Evolutionary conservation across 2,888 invertebrate species (phyloP).

Genomic region (Brachypalpus laphriformis): DNA sequence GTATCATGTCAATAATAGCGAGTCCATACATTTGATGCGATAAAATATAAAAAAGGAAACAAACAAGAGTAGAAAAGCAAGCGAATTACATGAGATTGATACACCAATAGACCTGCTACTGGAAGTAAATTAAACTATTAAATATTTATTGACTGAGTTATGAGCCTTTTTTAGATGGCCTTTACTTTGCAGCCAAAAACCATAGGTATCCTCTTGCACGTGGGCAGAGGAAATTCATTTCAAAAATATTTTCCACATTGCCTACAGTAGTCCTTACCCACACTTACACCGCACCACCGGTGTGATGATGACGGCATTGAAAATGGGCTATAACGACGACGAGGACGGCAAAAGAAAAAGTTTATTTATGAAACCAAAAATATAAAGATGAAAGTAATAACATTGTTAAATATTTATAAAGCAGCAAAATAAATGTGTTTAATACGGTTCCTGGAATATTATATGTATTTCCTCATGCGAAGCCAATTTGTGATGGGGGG

Average conservation of each 20-base stretch:
- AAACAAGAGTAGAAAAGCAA: slow-evolving; percentile 13
- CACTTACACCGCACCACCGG: not conserved
- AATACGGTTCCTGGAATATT: not conserved
- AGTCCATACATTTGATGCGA: not conserved
- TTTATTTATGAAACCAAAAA: slow-evolving; percentile 31
- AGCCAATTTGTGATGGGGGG: not conserved
- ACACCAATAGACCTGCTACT: slow-evolving; percentile 39
- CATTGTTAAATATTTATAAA: slow-evolving; percentile 33
- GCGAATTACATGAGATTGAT: slow-evolving; percentile 42
- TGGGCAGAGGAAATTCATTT: not conserved
- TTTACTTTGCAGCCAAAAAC: slow-evolving; percentile 2
- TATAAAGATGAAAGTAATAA: slow-evolving; percentile 32
- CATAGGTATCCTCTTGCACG: not conserved
- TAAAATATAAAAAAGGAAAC: not conserved
- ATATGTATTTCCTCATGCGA: not conserved
- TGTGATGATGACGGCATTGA: not conserved
- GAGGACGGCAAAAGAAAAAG: not conserved
- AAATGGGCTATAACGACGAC: slow-evolving; percentile 2
- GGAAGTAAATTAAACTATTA: slow-evolving; percentile 70
- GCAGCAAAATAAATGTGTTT: slow-evolving; percentile 3
- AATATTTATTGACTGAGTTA: slow-evolving; percentile 68
- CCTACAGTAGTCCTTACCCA: not conserved
- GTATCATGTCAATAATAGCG: slow-evolving; percentile 14
- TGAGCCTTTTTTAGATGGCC: slow-evolving; percentile 33
- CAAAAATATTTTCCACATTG: not conserved